phyloP scores from a whole-genome alignment of 2,113 vertebrate species.

The Notarius quadriscutis region DNA sequence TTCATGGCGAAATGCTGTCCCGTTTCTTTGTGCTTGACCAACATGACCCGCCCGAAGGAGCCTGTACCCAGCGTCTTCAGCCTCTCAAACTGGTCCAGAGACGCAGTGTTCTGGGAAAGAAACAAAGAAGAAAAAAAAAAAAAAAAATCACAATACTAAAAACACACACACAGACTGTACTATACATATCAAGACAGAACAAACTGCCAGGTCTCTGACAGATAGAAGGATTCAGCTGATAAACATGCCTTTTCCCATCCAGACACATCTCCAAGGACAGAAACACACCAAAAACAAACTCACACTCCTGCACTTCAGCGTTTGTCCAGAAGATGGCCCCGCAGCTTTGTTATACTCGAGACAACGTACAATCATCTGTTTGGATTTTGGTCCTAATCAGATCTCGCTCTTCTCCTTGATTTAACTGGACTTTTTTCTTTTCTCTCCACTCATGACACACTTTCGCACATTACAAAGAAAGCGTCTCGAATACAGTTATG shows the following conservation, averaged over 20 bases:
- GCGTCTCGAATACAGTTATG: no score
- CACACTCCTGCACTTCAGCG: background rate
- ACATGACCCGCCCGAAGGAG: slow-evolving; percentile 91
- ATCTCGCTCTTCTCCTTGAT: no score
- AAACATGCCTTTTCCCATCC: background rate
- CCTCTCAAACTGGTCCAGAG: slow-evolving; percentile 88
- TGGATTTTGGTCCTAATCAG: no score
- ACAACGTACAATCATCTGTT: background rate
- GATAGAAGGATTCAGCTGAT: background rate
- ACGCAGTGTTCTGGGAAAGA: slow-evolving; percentile 82
- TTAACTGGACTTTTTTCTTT: background rate
- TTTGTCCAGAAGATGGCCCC: background rate
- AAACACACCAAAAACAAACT: background rate
- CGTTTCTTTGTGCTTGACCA: slow-evolving; percentile 86
- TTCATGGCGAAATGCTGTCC: slow-evolving; percentile 93
- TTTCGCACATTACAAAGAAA: background rate
- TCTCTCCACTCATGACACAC: background rate
- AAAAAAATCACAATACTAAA: background rate
- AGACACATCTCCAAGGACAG: background rate
- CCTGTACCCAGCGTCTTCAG: slow-evolving; percentile 92
- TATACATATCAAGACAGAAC: background rate
- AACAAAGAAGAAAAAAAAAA: background rate
- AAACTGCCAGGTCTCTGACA: background rate
- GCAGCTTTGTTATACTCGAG: background rate
- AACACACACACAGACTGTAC: background rate